A percentile compares a stretch with the other conserved stretches of the same genome.
Evolutionary conservation across 2,888 invertebrate genomes (phyloP).

Genomic region (Tipula lateralis): DNA sequence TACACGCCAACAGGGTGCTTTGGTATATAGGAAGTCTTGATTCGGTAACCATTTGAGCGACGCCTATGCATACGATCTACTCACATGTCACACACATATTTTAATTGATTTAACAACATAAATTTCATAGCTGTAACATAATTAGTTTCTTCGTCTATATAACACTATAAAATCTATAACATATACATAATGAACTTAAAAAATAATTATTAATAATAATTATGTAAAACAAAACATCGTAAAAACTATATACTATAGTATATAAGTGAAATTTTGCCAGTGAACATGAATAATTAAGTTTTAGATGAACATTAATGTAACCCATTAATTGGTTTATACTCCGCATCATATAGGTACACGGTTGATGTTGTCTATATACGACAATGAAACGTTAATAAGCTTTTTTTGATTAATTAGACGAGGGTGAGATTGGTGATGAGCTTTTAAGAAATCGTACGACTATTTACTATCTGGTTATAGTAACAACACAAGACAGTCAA

Average conservation of each 20-base stretch:
- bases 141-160: not conserved
- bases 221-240: not conserved
- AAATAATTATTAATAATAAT: conserved; percentile 7
- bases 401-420: not conserved
- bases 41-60: too few species aligned
- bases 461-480: not conserved
- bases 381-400: not conserved
- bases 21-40: too few species aligned
- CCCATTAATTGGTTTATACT: not conserved
- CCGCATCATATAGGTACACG: too few species aligned
- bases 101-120: not conserved
- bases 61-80: too few species aligned
- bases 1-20: too few species aligned
- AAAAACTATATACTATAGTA: not conserved
- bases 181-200: not conserved
- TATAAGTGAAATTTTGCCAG: not conserved
- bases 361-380: not conserved
- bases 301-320: not conserved
- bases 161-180: not conserved
- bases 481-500: not conserved
- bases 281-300: not conserved
- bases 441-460: not conserved
- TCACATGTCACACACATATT: not conserved
- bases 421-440: not conserved
- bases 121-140: not conserved